Percentiles rank a stretch among this genome's conserved stretches.
Evolutionary conservation across 2,797 vertebrate species (phyloP).

Genomic region (Delichon dasypus): DNA sequence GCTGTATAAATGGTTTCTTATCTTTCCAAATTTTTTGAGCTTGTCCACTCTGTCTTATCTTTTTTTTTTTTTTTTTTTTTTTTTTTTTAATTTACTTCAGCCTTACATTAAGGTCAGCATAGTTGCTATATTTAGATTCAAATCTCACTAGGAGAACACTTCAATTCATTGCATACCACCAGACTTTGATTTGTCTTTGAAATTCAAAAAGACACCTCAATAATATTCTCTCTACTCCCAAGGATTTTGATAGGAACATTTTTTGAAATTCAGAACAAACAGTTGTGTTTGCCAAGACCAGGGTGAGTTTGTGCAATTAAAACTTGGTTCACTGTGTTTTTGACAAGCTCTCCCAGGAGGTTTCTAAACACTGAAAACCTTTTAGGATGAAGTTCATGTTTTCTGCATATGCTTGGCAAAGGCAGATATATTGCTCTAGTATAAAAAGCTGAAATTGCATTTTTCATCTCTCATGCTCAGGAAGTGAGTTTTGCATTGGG

Average conservation of each 20-base stretch:
- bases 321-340: slow-evolving; percentile 48
- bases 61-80: background rate
- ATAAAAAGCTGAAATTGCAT: slow-evolving; percentile 62
- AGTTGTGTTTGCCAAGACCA: slow-evolving; percentile 47
- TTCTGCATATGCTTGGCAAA: slow-evolving; percentile 28
- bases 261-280: slow-evolving; percentile 55
- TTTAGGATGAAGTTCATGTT: slow-evolving; percentile 51
- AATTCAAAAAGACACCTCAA: slow-evolving; percentile 7
- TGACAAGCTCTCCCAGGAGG: slow-evolving; percentile 52
- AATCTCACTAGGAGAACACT: background rate
- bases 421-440: slow-evolving; percentile 13
- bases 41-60: background rate
- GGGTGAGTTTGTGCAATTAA: slow-evolving; percentile 53
- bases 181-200: slow-evolving; percentile 28
- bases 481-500: background rate
- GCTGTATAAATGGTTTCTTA: background rate
- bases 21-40: slow-evolving; percentile 14
- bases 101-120: background rate
- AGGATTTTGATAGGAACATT: slow-evolving; percentile 38
- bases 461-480: slow-evolving; percentile 22
- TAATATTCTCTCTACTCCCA: background rate
- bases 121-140: slow-evolving; percentile 32
- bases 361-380: slow-evolving; percentile 64
- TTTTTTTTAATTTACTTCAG: background rate
- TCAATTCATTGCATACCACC: slow-evolving; percentile 15